These are phyloP conservation scores for Corythoichthys intestinalis DNA, from an alignment of 2,113 vertebrate species.

Conservation along the genomic window DNA sequence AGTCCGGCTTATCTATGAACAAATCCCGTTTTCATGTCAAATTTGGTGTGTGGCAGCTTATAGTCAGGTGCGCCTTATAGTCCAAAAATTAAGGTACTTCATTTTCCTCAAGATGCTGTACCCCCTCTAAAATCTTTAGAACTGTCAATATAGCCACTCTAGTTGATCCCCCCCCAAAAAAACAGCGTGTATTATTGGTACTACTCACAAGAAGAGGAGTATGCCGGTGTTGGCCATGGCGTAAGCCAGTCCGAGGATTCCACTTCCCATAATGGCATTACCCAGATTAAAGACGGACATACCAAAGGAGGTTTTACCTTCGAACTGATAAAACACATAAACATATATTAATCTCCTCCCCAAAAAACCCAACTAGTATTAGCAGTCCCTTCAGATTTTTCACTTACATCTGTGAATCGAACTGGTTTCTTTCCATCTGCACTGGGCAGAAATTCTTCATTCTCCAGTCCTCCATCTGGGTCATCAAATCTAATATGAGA, in stretches of 20 bases:
- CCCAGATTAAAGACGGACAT: conserved; percentile 99
- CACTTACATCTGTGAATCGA: conserved; percentile 86
- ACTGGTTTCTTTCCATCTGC: conserved; percentile 78
- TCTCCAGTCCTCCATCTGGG: conserved; percentile 71
- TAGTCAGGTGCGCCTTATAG: too few species aligned
- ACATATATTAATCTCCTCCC: background rate
- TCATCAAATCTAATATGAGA: conserved; percentile 78
- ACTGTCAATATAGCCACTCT: background rate
- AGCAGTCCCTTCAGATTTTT: background rate
- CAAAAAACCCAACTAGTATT: background rate
- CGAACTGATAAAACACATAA: conserved; percentile 76
- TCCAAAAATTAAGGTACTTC: too few species aligned
- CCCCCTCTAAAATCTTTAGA: too few species aligned
- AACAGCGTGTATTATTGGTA: background rate
- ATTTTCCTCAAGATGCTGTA: background rate
- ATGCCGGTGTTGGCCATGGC: conserved; percentile 98
- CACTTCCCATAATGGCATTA: conserved; percentile 98
- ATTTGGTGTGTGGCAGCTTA: too few species aligned
- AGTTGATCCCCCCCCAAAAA: background rate
- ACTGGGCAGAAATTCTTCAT: conserved; percentile 82
- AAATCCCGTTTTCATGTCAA: too few species aligned
- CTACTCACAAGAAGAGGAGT: conserved; percentile 94
- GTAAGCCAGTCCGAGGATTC: conserved; percentile 95
- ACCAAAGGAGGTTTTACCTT: conserved; percentile 95
- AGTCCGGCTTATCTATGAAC: too few species aligned